Base-by-base conservation (phyloP, 2,113 vertebrate species). In the Malurus cyaneus region DNA sequence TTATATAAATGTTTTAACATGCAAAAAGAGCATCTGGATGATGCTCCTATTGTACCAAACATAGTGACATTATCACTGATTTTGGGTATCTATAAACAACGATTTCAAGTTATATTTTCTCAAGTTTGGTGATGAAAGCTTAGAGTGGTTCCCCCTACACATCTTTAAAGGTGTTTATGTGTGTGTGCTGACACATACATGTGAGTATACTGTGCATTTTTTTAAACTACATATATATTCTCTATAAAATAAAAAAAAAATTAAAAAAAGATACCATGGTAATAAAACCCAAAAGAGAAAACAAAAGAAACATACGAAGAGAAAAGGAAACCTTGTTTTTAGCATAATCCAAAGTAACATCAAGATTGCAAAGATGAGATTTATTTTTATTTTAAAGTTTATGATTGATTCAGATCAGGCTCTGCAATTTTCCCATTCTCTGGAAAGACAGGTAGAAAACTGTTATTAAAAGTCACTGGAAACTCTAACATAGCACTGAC, bases 341-440 rank as follows among this genome's bases (percentile, higher is more conserved):
- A 90, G 93, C 65, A 95, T 41, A 96, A 96, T 95, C 39, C 72
- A 94, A 91, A 94, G 83, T 82, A 92, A 91, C 44, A 86, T 34
- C 47, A 46, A 82, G 57, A 82, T 66, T 64, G 65, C 71, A 94
- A 73, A 94, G 23, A 84, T 6, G 0, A 3, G 41, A 16, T 29
- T 53, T 50, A 50, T 49, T 44, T 54, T 50, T 52, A 65, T 24
- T 65, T 80, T 47, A 47, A 97, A 97, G 97, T 97, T 97, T 98
- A 98, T 95, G 98, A 98, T 54, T 98, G 97, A 88, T 98, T 98
- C 28, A 98, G 97, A 88, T 98, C 98, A 69, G 97, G 94, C 86
- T 97, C 96, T 84, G 94, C 95, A 95, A 98, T 96, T 96, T 98
- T 98, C 85, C 98, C 98, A 89, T 98, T 99, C 91, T 98, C 98